Base-by-base conservation (phyloP, 2,888 invertebrate species). In the Protonemura montana region DNA sequence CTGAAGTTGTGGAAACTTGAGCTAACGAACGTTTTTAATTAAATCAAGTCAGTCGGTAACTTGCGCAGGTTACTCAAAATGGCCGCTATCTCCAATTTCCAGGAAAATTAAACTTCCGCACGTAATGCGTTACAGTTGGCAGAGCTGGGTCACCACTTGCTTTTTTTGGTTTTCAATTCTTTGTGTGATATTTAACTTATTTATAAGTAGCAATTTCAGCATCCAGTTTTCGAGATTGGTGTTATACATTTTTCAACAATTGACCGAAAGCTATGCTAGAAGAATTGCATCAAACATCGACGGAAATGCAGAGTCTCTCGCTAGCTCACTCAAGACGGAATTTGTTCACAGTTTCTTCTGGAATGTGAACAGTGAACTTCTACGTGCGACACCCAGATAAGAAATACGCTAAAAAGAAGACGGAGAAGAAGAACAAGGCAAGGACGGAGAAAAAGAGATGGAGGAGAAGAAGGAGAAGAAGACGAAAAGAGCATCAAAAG, bases 271-370 rank as follows among this genome's bases (percentile, higher is more conserved):
- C 35, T 35, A 35, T 6, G 10, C 10, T 35, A 6, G 10, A 35
- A 6, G 35, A 35, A 35, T 6, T 10, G 35, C 35, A 35, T 13
- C 59, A 59, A 59, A 10, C 7, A 59, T 59, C 21, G 59, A 59
- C 59, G 1, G 59, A 59, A 59, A 16, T 13, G 21, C 59, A n/a
- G 59, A 10, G 3, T 59, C 59, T 21, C 3, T 59, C 35, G 35
- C 10, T 78, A 1, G 13, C 28, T 81, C 81, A 29, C 28, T 29
- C 25, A 82, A 6, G 42, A 5, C 0, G 25, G 82, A 41, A 83
- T 83, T 83, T 83, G 5, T 41, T 83, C 82, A 83, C 41, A 41
- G 82, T 16, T 29, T 81, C 28, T 29, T 26, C 82, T 30, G 35
- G 35, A 82, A 28, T 82, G 10, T 35, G 7, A 35, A 29, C n/a